Percentiles rank a stretch among this genome's conserved stretches.
These are phyloP conservation scores for Myrmecophaga tridactyla DNA, from an alignment of 2,113 vertebrate genomes.

Conservation along the genomic window DNA sequence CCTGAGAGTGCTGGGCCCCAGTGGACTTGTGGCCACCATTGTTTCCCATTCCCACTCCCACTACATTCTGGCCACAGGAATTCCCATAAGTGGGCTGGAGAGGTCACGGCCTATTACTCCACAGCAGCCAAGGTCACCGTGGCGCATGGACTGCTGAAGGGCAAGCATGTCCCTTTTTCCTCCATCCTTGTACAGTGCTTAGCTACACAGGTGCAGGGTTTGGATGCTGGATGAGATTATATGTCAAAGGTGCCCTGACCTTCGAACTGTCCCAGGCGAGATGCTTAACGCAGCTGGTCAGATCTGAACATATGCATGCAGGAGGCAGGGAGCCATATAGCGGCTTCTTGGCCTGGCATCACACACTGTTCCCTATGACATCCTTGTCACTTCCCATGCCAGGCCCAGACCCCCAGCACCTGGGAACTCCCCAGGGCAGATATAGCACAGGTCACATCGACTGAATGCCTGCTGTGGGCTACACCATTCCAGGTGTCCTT, in stretches of 20 bases:
- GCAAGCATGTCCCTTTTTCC: fast-evolving
- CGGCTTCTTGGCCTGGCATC: neutral
- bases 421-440: neutral
- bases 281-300: neutral
- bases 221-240: neutral
- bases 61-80: neutral
- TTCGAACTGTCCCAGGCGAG: neutral
- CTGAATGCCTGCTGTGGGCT: neutral
- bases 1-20: neutral
- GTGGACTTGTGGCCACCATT: neutral
- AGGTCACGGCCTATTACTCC: neutral
- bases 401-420: neutral
- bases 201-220: neutral
- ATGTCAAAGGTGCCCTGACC: neutral
- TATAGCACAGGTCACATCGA: fast-evolving
- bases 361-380: fast-evolving
- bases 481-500: neutral
- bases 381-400: no score
- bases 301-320: fast-evolving
- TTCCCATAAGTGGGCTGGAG: neutral
- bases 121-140: neutral
- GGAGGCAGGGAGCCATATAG: no score
- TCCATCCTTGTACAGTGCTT: neutral
- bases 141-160: neutral
- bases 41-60: neutral